Percentiles rank a stretch among this genome's conserved stretches.
phyloP scores from a whole-genome alignment of 2,797 vertebrate species.

The Liasis olivaceus region DNA sequence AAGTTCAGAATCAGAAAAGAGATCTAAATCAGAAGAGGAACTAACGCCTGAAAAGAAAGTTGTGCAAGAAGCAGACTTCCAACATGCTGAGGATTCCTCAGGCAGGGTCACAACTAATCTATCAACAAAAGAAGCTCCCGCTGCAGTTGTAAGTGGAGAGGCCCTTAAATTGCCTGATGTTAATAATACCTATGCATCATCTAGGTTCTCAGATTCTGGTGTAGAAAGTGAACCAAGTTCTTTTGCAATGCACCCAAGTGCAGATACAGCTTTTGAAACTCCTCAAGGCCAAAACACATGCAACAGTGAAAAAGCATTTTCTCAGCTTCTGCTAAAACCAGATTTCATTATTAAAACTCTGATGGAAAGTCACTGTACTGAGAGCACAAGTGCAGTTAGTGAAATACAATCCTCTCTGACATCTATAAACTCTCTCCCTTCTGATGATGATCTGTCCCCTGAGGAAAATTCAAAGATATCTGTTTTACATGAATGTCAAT shows the following conservation, averaged over 20 bases:
- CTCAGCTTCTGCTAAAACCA: slow-evolving; percentile 77
- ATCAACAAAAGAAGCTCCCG: slow-evolving; percentile 71
- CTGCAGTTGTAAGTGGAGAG: slow-evolving; percentile 75
- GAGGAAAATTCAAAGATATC: slow-evolving; percentile 84
- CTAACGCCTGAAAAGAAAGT: slow-evolving; percentile 75
- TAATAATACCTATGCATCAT: slow-evolving; percentile 80
- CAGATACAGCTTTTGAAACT: slow-evolving; percentile 72
- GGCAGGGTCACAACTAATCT: slow-evolving; percentile 67
- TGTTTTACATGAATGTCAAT: slow-evolving; percentile 68
- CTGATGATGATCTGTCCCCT: slow-evolving; percentile 87
- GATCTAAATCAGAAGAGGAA: slow-evolving; percentile 64
- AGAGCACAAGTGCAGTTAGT: slow-evolving; percentile 89
- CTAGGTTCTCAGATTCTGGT: slow-evolving; percentile 96
- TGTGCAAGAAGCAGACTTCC: slow-evolving; percentile 61
- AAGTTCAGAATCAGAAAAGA: slow-evolving; percentile 62
- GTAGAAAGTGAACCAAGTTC: slow-evolving; percentile 97
- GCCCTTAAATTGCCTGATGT: slow-evolving; percentile 77
- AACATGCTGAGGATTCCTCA: slow-evolving; percentile 61
- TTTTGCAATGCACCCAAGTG: slow-evolving; percentile 83
- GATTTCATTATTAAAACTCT: slow-evolving; percentile 74
- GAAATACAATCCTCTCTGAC: slow-evolving; percentile 96
- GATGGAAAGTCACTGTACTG: slow-evolving; percentile 81
- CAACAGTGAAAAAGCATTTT: slow-evolving; percentile 76
- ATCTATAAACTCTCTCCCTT: slow-evolving; percentile 97
- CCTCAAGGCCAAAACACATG: slow-evolving; percentile 66